Conservation (phyloP, 2,113 vertebrate species). For the Hippocampus mohnikei region DNA sequence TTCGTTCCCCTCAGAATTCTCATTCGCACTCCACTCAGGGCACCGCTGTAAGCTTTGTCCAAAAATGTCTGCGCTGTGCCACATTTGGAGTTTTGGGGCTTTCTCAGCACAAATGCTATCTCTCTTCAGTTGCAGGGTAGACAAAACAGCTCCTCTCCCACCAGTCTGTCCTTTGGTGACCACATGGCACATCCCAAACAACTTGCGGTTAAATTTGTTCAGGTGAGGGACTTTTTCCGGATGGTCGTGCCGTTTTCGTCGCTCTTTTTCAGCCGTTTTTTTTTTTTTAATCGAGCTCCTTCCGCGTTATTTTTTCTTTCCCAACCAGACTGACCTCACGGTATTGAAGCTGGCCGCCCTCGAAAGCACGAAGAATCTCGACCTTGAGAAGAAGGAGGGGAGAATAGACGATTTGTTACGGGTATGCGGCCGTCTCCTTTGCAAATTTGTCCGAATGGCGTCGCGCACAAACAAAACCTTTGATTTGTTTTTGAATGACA, state of each 20-base stretch:
- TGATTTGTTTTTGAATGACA: not conserved
- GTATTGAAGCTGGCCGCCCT: slow-evolving; percentile 96
- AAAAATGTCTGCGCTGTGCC: not conserved
- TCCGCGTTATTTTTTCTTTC: slow-evolving; percentile 9
- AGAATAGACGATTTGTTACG: slow-evolving; percentile 98
- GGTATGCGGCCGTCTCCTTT: slow-evolving; percentile 74
- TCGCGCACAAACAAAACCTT: not conserved
- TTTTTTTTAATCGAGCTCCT: not conserved
- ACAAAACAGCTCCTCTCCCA: slow-evolving; percentile 97
- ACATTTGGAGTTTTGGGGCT: not conserved
- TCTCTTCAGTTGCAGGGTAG: slow-evolving; percentile 78
- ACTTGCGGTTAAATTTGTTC: slow-evolving; percentile 89
- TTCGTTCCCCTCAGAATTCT: slow-evolving; percentile 96
- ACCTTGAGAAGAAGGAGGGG: slow-evolving; percentile 99
- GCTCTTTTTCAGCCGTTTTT: not conserved
- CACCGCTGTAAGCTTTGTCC: slow-evolving; percentile 74
- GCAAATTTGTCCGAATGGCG: not conserved
- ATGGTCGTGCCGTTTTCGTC: not conserved
- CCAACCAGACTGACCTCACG: slow-evolving; percentile 91
- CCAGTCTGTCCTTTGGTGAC: slow-evolving; percentile 93
- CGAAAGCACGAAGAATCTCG: slow-evolving; percentile 98
- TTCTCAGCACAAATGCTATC: not conserved
- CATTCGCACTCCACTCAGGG: slow-evolving; percentile 93
- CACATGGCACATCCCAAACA: slow-evolving; percentile 92
- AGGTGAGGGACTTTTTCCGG: slow-evolving; percentile 72